Evolutionary conservation across 2,888 invertebrate genomes (phyloP).

Genomic region (Drosophila neotestacea): DNA sequence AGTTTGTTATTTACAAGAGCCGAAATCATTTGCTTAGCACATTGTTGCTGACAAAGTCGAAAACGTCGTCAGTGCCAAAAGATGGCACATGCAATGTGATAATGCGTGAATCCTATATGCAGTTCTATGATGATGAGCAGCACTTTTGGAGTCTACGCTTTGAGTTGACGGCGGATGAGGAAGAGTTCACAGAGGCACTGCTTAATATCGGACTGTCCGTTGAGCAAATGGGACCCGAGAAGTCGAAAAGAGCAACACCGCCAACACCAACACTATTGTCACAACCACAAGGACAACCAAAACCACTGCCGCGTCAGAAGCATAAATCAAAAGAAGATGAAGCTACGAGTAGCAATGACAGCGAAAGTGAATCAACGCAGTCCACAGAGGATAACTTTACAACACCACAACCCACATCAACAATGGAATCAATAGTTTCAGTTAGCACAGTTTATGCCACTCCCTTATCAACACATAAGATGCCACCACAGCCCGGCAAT

Average conservation of each 20-base stretch:
- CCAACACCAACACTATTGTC: not conserved
- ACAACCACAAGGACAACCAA: not conserved
- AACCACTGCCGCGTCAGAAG: not conserved
- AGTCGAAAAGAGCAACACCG: not conserved
- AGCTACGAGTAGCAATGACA: not conserved
- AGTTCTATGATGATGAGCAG: constrained; percentile 86
- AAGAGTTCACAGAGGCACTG: constrained; percentile 32
- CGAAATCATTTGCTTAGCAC: constrained; percentile 64
- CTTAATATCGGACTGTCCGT: constrained; percentile 26
- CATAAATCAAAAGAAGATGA: not conserved
- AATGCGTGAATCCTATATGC: constrained; percentile 69
- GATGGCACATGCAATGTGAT: constrained; percentile 33
- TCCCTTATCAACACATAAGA: not conserved
- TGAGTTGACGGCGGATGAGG: constrained; percentile 58
- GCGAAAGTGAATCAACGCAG: constrained; percentile 36
- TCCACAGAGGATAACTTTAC: constrained; percentile 27
- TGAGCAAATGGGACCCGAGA: not conserved
- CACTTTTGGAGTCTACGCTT: constrained; percentile 87
- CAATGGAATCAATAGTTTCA: not conserved
- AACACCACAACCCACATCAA: not conserved
- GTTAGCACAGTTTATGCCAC: not conserved
- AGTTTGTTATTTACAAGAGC: constrained; percentile 74
- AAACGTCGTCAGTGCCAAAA: constrained; percentile 18
- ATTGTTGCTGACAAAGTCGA: constrained; percentile 43
- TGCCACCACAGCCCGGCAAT: not conserved